Evolutionary conservation across 1,140 invertebrate species (phyloP).

Genomic region (Orchesella cincta): DNA sequence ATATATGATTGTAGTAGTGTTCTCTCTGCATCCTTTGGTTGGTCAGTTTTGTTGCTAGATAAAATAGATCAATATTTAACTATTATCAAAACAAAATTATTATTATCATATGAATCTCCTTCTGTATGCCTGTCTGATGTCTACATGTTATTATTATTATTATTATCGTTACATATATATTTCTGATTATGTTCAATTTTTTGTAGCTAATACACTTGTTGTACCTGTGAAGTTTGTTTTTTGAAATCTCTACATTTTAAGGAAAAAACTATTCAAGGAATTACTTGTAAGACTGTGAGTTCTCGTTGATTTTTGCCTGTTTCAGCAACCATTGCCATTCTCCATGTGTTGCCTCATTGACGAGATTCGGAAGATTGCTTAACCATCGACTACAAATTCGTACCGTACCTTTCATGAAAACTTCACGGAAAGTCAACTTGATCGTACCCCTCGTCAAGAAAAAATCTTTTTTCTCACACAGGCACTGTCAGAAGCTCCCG

Average conservation of each 20-base stretch:
- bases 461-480: neutral
- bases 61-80: too few species aligned
- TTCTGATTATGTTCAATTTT: too few species aligned
- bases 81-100: too few species aligned
- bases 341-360: conserved; percentile 21
- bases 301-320: conserved; percentile 26
- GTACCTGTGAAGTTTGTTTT: neutral
- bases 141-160: too few species aligned
- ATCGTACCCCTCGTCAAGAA: neutral
- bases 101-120: too few species aligned
- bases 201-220: too few species aligned
- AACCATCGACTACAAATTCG: conserved; percentile 15
- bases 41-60: too few species aligned
- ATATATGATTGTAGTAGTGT: too few species aligned
- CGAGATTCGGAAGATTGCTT: conserved; percentile 25
- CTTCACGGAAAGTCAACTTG: conserved; percentile 4
- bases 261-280: neutral
- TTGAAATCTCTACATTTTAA: neutral
- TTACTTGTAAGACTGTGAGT: neutral
- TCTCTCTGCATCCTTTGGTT: too few species aligned
- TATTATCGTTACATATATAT: too few species aligned
- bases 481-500: neutral
- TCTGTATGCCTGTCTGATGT: too few species aligned
- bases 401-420: conserved; percentile 25
- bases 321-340: conserved; percentile 26